A percentile compares a stretch with the other conserved stretches of the same genome.
Conservation (phyloP, 2,888 invertebrate species). For the Terebella lapidaria region DNA sequence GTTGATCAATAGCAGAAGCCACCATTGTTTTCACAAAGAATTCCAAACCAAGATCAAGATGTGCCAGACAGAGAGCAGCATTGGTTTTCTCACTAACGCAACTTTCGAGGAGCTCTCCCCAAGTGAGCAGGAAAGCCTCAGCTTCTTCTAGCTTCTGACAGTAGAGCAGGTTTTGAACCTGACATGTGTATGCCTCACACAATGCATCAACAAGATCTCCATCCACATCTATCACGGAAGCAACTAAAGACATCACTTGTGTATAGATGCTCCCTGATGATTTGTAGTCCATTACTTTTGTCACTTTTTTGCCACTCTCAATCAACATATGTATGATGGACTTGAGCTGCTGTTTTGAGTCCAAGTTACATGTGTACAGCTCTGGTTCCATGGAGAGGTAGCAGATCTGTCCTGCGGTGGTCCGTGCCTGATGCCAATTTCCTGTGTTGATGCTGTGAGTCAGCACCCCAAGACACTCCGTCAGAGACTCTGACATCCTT, state of each 20-base stretch:
- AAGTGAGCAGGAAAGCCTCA: not conserved
- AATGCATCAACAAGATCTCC: too few species aligned
- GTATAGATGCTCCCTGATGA: not conserved
- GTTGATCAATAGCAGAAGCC: not conserved
- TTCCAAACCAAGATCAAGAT: not conserved
- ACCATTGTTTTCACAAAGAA: not conserved
- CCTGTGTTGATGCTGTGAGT: too few species aligned
- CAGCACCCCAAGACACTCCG: too few species aligned
- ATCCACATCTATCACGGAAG: too few species aligned
- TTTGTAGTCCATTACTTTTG: not conserved
- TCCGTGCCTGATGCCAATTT: too few species aligned
- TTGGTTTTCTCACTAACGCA: not conserved
- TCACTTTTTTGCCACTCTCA: not conserved
- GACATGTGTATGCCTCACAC: not conserved
- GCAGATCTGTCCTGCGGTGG: too few species aligned
- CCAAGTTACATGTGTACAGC: too few species aligned
- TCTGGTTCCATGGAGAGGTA: too few species aligned
- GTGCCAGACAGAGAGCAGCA: not conserved
- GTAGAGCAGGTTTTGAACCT: not conserved
- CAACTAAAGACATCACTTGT: too few species aligned
- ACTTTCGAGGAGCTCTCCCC: not conserved
- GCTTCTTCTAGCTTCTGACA: not conserved
- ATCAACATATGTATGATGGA: too few species aligned
- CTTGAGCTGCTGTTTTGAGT: too few species aligned
- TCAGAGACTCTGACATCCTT: too few species aligned